Evolutionary conservation across 2,113 vertebrate genomes (phyloP), one percentile per base, ranked within the genome.

Genomic region (Motacilla tschutschensis): DNA sequence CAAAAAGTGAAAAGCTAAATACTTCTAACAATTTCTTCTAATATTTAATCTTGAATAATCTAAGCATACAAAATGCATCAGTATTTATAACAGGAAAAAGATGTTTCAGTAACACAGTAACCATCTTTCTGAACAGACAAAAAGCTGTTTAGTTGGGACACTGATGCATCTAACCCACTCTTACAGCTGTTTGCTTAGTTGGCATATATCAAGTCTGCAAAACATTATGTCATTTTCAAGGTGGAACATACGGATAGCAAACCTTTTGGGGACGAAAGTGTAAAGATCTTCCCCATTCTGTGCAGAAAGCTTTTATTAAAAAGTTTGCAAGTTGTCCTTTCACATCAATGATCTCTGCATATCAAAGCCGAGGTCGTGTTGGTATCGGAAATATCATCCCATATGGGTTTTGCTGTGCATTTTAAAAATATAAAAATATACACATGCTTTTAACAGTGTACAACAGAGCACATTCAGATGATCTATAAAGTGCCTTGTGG

Each of bases 391-490:
- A 91, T 93, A 90, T 92, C 93, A 91, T 94, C 91, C 88, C 88
- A 93, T 91, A 91, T 58, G 87, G 88, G 93, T 78, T 95, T 94
- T 85, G 92, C 90, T 93, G 88, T 83, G 90, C 84, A 90, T 94
- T 94, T 95, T 89, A 92, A 94, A 95, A 94, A 95, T 94, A 95
- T 93, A 93, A 92, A 92, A 79, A 94, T 89, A 93, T 67, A 91
- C 87, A 94, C 88, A 74, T 87, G 90, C 87, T 94, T 94, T 94
- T 93, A 92, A 90, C 76, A 85, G 91, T 75, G 88, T 93, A 91
- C 87, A 93, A 87, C 4, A 4, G 91, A 91, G 93, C 84, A 92
- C 79, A 89, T 85, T 54, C 63, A 77, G 87, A 90, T 91, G 87
- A 88, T 93, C 92, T 91, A 82, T 48, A 76, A 84, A 91, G 64